Conservation (phyloP, 2,797 vertebrate species). For the Artibeus lituratus region DNA sequence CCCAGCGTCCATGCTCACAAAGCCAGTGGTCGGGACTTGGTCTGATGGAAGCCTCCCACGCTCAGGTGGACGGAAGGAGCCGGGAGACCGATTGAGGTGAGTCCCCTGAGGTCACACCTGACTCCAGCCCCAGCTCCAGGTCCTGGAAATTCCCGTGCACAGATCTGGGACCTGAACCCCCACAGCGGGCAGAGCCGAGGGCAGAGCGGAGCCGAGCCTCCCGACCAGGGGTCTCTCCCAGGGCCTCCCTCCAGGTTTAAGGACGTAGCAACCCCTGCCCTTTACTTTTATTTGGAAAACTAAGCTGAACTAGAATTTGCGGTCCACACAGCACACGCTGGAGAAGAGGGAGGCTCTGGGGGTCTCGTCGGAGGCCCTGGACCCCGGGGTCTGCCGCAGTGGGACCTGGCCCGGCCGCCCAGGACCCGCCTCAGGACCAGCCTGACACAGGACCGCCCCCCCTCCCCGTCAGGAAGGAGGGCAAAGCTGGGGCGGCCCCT, state of each 20-base stretch:
- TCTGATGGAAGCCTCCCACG: not conserved
- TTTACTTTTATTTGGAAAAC: not conserved
- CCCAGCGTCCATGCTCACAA: not conserved
- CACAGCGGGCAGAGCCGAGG: not conserved
- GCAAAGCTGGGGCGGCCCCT: not conserved
- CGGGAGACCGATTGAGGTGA: accelerated
- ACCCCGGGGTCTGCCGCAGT: not conserved
- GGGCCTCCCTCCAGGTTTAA: not conserved
- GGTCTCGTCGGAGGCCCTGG: not conserved
- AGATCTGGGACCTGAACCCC: not conserved
- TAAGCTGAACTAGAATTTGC: not conserved
- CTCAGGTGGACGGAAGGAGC: not conserved
- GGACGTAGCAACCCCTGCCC: not conserved
- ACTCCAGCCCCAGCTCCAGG: not conserved
- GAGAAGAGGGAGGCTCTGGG: not conserved
- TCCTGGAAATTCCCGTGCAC: not conserved
- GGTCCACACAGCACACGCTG: not conserved
- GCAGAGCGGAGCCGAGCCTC: not conserved
- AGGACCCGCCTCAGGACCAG: not conserved
- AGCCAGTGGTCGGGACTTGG: accelerated
- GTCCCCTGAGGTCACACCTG: not conserved
- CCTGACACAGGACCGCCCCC: not conserved
- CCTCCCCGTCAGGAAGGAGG: not conserved
- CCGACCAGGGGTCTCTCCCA: not conserved
- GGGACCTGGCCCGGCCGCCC: not conserved